phyloP scores from a whole-genome alignment of 2,113 vertebrate genomes.

The Tauraco erythrolophus region DNA sequence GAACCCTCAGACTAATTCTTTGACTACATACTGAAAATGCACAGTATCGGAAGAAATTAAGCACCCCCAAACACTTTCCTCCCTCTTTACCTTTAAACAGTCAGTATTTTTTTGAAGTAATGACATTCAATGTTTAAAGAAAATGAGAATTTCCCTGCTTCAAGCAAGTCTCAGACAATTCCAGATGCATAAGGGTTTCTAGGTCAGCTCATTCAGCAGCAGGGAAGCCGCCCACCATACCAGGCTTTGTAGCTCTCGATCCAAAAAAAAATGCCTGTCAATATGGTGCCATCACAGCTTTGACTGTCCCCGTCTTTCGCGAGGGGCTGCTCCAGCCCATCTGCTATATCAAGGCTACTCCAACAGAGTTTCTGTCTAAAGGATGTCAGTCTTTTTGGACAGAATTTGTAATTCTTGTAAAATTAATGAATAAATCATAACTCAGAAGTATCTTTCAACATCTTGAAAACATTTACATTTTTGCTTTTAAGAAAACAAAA shows the following conservation, averaged over 20 bases:
- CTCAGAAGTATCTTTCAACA: background rate
- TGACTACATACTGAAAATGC: background rate
- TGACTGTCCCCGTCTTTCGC: background rate
- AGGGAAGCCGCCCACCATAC: background rate
- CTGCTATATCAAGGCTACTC: background rate
- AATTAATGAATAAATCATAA: background rate
- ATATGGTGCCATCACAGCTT: background rate
- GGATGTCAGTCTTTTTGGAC: background rate
- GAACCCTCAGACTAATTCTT: background rate
- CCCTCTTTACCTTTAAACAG: background rate
- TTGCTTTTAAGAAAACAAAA: background rate
- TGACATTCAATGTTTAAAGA: background rate
- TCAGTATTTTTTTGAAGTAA: background rate
- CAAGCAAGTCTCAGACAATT: background rate
- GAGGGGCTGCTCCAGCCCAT: background rate
- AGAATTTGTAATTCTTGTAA: background rate
- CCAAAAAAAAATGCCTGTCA: rapidly evolving
- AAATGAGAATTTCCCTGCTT: background rate
- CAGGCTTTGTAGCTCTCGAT: background rate
- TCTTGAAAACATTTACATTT: background rate
- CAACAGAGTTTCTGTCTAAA: background rate
- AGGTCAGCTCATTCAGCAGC: background rate
- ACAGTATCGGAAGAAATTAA: background rate
- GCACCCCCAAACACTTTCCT: background rate
- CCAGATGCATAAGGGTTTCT: background rate